Evolutionary conservation across 2,888 invertebrate genomes (phyloP).

Genomic region (Coleophora deauratella): DNA sequence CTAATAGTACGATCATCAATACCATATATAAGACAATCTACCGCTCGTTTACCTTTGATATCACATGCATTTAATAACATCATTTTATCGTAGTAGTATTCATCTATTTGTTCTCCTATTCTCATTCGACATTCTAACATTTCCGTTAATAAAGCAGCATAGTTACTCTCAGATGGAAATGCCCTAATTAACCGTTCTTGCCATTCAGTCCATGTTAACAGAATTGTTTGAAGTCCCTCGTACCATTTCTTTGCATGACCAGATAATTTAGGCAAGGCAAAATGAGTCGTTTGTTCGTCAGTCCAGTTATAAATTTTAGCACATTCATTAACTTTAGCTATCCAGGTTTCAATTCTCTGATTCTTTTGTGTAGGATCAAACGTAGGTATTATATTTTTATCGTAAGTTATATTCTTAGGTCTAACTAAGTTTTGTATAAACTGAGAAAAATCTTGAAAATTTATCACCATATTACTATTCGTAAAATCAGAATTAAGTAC

Average conservation of each 20-base stretch:
- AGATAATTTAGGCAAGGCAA: conserved; percentile 1
- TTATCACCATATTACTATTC: no score
- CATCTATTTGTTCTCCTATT: conserved; percentile 11
- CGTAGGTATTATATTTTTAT: conserved; percentile 29
- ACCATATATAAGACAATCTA: conserved; percentile 11
- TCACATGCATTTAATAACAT: conserved; percentile 14
- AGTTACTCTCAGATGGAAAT: conserved; percentile 12
- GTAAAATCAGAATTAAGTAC: no score
- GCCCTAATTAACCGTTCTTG: no score
- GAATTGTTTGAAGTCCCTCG: background rate
- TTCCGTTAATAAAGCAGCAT: conserved; percentile 15
- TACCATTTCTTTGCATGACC: conserved; percentile 3
- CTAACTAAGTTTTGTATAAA: no score
- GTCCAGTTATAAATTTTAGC: conserved; percentile 2
- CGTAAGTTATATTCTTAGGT: no score
- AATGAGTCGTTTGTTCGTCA: conserved; percentile 2
- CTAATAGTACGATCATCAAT: conserved; percentile 7
- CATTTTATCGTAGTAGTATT: no score
- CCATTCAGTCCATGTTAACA: conserved; percentile 8
- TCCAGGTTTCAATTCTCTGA: conserved; percentile 2
- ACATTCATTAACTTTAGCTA: conserved; percentile 5
- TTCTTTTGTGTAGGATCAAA: background rate
- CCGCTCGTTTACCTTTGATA: conserved; percentile 9
- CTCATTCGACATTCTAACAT: conserved; percentile 11
- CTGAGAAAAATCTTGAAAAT: no score